Conservation (phyloP, 1,140 invertebrate genomes). For the Oncopodura yosiiana region DNA sequence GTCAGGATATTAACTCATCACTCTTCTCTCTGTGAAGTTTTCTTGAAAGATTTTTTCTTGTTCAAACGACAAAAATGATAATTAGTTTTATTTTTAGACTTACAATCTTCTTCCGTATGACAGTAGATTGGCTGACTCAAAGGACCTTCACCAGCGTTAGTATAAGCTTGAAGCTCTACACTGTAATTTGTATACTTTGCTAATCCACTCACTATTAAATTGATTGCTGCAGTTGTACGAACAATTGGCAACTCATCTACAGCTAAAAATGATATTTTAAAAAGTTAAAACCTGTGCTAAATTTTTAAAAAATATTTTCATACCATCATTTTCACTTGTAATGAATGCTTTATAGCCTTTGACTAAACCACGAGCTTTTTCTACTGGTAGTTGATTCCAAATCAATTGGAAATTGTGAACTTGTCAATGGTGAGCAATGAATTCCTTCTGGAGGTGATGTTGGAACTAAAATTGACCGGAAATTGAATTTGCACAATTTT, state of each 20-base stretch:
- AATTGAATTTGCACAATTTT: no score
- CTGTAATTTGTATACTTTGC: slow-evolving; percentile 88
- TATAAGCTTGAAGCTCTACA: slow-evolving; percentile 76
- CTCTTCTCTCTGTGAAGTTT: neutral
- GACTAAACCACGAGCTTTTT: slow-evolving; percentile 25
- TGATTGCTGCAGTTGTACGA: slow-evolving; percentile 57
- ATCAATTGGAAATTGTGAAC: slow-evolving; percentile 27
- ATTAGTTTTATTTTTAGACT: slow-evolving; percentile 25
- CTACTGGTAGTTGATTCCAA: slow-evolving; percentile 23
- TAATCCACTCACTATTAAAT: slow-evolving; percentile 55
- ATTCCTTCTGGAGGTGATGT: slow-evolving; percentile 15
- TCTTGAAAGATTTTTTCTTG: neutral
- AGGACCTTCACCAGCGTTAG: slow-evolving; percentile 76
- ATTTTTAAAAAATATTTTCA: neutral
- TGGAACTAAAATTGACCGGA: slow-evolving; percentile 21
- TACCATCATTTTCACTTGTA: neutral
- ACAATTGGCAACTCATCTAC: slow-evolving; percentile 41
- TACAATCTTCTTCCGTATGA: slow-evolving; percentile 83
- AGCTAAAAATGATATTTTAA: neutral
- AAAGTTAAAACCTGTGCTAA: neutral
- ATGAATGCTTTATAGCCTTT: slow-evolving; percentile 32
- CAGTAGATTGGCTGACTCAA: slow-evolving; percentile 72
- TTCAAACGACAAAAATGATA: neutral
- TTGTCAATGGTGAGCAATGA: slow-evolving; percentile 20
- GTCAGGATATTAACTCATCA: neutral